phyloP scores from a whole-genome alignment of 2,113 vertebrate species.

The Arvicanthis niloticus region DNA sequence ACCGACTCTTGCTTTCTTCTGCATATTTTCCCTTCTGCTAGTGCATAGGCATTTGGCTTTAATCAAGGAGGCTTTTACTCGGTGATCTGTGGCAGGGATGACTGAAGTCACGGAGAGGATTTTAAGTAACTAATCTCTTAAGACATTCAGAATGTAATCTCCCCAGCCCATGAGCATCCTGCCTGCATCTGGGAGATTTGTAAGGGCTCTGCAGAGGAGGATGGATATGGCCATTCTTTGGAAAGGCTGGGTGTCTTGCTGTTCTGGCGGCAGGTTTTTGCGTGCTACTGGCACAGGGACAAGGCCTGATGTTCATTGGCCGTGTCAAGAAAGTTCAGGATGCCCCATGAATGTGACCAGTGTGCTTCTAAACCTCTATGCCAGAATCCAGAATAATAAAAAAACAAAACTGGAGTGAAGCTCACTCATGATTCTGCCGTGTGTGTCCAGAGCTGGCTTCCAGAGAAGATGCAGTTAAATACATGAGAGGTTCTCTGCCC shows the following conservation, averaged over 20 bases:
- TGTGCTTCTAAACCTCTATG: conserved; percentile 4
- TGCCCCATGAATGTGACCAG: conserved; percentile 2
- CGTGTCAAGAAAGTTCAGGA: conserved; percentile 46
- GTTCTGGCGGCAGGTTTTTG: conserved; percentile 32
- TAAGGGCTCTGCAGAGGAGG: conserved; percentile 11
- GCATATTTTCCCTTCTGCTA: conserved; percentile 59
- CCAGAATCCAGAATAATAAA: not conserved
- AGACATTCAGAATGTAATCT: conserved; percentile 74
- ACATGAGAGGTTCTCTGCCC: not conserved
- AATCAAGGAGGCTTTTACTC: conserved; percentile 72
- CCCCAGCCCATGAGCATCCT: conserved; percentile 30
- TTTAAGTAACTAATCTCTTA: conserved; percentile 80
- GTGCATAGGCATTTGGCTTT: conserved; percentile 64
- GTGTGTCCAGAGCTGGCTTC: not conserved
- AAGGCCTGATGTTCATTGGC: conserved; percentile 48
- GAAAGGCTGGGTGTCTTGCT: not conserved
- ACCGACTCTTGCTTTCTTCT: conserved; percentile 61
- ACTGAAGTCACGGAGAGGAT: conserved; percentile 77
- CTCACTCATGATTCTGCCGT: not conserved
- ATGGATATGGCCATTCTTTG: not conserved
- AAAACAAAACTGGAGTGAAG: not conserved
- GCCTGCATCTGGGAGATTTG: conserved; percentile 63
- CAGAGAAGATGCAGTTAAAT: not conserved
- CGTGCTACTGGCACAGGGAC: conserved; percentile 9
- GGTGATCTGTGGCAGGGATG: conserved; percentile 63